Conservation (phyloP, 2,113 vertebrate genomes). For the Gasterosteus aculeatus region DNA sequence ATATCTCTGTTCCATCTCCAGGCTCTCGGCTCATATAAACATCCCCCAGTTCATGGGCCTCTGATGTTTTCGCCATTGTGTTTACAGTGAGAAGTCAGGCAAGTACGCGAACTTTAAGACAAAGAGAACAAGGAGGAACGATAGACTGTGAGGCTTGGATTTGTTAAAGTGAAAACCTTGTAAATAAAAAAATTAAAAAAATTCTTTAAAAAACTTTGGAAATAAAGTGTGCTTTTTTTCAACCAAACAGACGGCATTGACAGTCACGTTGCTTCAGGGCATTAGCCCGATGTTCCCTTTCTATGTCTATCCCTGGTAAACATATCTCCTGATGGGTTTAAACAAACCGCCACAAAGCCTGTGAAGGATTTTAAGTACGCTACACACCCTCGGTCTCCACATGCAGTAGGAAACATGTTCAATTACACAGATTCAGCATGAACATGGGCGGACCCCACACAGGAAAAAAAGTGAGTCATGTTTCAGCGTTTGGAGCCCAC, state of each 20-base stretch:
- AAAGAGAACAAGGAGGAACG: constrained; percentile 63
- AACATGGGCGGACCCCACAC: constrained; percentile 28
- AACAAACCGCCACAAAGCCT: constrained; percentile 23
- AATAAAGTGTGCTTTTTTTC: neutral
- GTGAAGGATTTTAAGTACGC: constrained; percentile 19
- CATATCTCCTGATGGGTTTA: constrained; percentile 11
- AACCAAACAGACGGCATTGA: neutral
- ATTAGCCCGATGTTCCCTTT: constrained; percentile 1
- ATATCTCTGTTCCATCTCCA: constrained; percentile 80
- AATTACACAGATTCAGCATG: constrained; percentile 60
- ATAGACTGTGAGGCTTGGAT: constrained; percentile 41
- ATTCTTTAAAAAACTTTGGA: neutral
- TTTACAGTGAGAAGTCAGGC: constrained; percentile 80
- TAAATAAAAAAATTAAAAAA: constrained; percentile 1
- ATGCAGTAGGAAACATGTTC: constrained; percentile 55
- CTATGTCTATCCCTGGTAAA: constrained; percentile 2
- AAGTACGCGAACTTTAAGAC: constrained; percentile 75
- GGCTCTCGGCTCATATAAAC: constrained; percentile 77
- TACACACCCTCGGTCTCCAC: constrained; percentile 23
- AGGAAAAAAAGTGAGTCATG: constrained; percentile 34
- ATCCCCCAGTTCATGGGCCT: constrained; percentile 72
- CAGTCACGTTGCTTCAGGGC: neutral
- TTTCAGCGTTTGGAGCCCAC: constrained; percentile 48
- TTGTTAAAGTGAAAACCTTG: constrained; percentile 18
- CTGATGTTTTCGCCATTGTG: constrained; percentile 79